These are phyloP conservation scores for Andricus quercusramuli DNA, from an alignment of 2,888 invertebrate genomes.

Conservation along the genomic window DNA sequence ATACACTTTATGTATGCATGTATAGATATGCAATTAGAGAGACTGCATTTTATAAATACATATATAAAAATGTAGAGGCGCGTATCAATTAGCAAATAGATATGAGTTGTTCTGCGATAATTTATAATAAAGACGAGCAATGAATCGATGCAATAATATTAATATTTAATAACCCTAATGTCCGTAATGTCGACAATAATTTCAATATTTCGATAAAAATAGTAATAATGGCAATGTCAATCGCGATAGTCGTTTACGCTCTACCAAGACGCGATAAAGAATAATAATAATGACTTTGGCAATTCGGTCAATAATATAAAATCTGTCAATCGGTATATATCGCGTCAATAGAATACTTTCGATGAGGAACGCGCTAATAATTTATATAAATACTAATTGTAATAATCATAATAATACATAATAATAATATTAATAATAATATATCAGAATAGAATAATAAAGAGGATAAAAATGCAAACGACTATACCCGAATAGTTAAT, in stretches of 20 bases:
- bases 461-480: slow-evolving; percentile 43
- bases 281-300: slow-evolving; percentile 54
- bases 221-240: slow-evolving; percentile 50
- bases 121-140: slow-evolving; percentile 48
- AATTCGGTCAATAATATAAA: slow-evolving; percentile 37
- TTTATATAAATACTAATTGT: slow-evolving; percentile 52
- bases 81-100: slow-evolving; percentile 65
- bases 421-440: slow-evolving; percentile 44
- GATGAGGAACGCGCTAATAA: slow-evolving; percentile 47
- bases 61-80: slow-evolving; percentile 52
- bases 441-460: slow-evolving; percentile 50
- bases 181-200: slow-evolving; percentile 52
- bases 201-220: slow-evolving; percentile 51
- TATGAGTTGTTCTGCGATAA: slow-evolving; percentile 62
- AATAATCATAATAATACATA: slow-evolving; percentile 42
- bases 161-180: slow-evolving; percentile 53
- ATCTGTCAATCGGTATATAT: slow-evolving; percentile 32
- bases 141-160: slow-evolving; percentile 51
- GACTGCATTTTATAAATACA: slow-evolving; percentile 47
- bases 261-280: slow-evolving; percentile 43
- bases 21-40: slow-evolving; percentile 32
- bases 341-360: slow-evolving; percentile 40
- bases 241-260: slow-evolving; percentile 43
- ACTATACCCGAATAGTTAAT: slow-evolving; percentile 45
- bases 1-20: slow-evolving; percentile 46